Percentiles rank a stretch among this genome's conserved stretches.
Conservation (phyloP, 2,113 vertebrate genomes). For the Seriola quinqueradiata region DNA sequence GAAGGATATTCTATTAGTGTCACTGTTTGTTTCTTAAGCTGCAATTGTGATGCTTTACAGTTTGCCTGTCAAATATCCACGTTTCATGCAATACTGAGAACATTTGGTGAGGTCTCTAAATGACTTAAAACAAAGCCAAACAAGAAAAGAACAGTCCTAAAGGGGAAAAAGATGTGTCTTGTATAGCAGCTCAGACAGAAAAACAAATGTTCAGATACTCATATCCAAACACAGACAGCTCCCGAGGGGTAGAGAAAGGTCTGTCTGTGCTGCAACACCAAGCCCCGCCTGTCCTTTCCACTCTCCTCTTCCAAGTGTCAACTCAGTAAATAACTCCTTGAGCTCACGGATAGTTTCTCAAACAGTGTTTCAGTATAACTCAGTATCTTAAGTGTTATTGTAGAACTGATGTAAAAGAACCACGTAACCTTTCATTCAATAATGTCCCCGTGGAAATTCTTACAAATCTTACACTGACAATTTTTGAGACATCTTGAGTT, state of each 20-base stretch:
- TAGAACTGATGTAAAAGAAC: not conserved
- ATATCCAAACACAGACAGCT: constrained; percentile 15
- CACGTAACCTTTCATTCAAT: not conserved
- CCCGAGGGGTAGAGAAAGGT: constrained; percentile 59
- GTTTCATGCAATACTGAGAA: not conserved
- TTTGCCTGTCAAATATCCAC: not conserved
- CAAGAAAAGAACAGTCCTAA: not conserved
- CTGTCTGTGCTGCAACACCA: constrained; percentile 55
- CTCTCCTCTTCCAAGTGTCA: constrained; percentile 30
- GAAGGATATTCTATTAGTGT: constrained; percentile 2
- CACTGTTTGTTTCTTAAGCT: not conserved
- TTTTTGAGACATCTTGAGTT: not conserved
- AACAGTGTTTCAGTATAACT: constrained; percentile 6
- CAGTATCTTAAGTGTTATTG: not conserved
- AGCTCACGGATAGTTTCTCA: constrained; percentile 12
- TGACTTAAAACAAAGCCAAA: not conserved
- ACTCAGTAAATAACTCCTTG: constrained; percentile 48
- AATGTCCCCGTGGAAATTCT: not conserved
- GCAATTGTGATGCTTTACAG: not conserved
- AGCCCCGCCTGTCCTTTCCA: constrained; percentile 46
- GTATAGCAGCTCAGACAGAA: not conserved
- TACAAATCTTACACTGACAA: too few species aligned
- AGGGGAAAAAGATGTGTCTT: not conserved
- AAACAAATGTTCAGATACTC: not conserved
- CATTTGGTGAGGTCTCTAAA: not conserved